Evolutionary conservation across 2,113 vertebrate species (phyloP).

Genomic region (Gallinago paraguaiae): DNA sequence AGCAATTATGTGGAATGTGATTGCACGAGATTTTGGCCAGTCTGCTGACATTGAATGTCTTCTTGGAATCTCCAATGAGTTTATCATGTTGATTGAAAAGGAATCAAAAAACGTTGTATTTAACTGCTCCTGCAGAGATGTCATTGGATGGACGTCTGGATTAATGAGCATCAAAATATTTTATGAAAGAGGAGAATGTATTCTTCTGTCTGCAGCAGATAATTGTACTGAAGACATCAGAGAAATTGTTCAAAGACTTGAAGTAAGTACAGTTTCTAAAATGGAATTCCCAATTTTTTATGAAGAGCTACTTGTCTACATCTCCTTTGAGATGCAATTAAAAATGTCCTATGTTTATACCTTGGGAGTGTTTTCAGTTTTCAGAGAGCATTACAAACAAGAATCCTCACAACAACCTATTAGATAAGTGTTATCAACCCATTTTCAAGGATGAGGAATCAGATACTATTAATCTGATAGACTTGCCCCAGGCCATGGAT

Average conservation of each 20-base stretch:
- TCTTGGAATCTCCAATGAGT: conserved; percentile 95
- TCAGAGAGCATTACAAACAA: not conserved
- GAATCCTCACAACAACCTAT: not conserved
- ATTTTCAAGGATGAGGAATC: not conserved
- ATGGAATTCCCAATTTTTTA: not conserved
- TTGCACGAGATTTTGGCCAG: conserved; percentile 91
- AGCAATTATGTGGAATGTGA: conserved; percentile 91
- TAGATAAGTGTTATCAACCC: not conserved
- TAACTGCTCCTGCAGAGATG: conserved; percentile 97
- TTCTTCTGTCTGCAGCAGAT: conserved; percentile 89
- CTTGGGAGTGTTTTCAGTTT: not conserved
- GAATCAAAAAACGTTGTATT: conserved; percentile 95
- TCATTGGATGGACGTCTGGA: conserved; percentile 97
- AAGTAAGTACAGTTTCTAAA: conserved; percentile 77
- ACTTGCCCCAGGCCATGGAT: not conserved
- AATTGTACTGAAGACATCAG: conserved; percentile 87
- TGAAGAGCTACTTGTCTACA: not conserved
- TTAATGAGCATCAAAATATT: conserved; percentile 93
- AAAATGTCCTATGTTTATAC: not conserved
- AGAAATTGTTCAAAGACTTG: conserved; percentile 93
- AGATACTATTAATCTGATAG: not conserved
- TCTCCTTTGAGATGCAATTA: not conserved
- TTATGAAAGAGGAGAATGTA: conserved; percentile 95
- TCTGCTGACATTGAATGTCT: conserved; percentile 89
- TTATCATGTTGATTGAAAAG: conserved; percentile 93